Conservation (phyloP, 2,113 vertebrate species). For the Osmerus mordax region DNA sequence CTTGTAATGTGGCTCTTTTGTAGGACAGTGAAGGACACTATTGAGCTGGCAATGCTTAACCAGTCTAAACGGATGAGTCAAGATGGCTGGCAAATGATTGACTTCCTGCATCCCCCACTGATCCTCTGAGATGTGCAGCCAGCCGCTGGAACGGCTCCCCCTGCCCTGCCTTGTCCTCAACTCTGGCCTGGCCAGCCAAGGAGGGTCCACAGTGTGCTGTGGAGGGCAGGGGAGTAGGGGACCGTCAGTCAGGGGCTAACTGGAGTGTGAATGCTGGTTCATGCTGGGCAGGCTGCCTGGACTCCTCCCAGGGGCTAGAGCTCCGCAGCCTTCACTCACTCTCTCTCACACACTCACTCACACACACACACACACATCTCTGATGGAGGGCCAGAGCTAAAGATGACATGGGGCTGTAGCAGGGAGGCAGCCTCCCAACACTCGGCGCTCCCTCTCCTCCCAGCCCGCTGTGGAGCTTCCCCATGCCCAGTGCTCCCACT, state of each 20-base stretch:
- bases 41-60: slow-evolving; percentile 49
- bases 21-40: slow-evolving; percentile 44
- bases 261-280: slow-evolving; percentile 40
- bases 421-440: slow-evolving; percentile 1
- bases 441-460: slow-evolving; percentile 24
- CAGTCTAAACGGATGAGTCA: slow-evolving; percentile 42
- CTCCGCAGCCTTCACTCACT: background rate
- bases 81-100: slow-evolving; percentile 56
- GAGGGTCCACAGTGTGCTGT: slow-evolving; percentile 31
- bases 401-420: slow-evolving; percentile 41
- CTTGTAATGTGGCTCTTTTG: slow-evolving; percentile 37
- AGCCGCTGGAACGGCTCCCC: slow-evolving; percentile 12
- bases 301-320: slow-evolving; percentile 38
- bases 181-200: background rate
- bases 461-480: slow-evolving; percentile 33
- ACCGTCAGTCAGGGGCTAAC: slow-evolving; percentile 31
- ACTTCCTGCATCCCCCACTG: slow-evolving; percentile 57
- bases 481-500: slow-evolving; percentile 21
- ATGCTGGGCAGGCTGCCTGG: slow-evolving; percentile 52
- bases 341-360: no score
- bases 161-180: slow-evolving; percentile 21
- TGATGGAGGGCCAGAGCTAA: slow-evolving; percentile 51
- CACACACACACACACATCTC: slow-evolving; percentile 5
- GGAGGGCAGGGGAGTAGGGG: slow-evolving; percentile 27
- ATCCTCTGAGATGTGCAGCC: slow-evolving; percentile 44